Conservation (phyloP, 2,888 invertebrate species). For the Eilema sororculum region DNA sequence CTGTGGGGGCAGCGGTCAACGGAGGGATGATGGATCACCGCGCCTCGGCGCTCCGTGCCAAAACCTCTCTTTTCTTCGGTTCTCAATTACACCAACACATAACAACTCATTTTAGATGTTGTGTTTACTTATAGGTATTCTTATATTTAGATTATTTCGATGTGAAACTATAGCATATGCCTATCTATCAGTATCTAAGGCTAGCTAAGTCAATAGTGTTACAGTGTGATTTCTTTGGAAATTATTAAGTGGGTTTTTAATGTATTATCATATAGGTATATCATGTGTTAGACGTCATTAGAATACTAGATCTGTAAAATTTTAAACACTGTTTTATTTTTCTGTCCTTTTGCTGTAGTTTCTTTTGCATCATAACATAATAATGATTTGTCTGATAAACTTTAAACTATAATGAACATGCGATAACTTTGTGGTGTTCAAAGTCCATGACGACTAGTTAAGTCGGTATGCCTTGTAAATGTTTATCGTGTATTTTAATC, state of each 20-base stretch:
- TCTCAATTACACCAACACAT: conserved; percentile 83
- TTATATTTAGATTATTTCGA: conserved; percentile 38
- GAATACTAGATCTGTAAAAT: not conserved
- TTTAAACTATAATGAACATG: not conserved
- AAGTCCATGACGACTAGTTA: not conserved
- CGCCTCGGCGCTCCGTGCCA: conserved; percentile 61
- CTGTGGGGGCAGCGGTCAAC: conserved; percentile 70
- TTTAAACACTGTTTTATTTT: not conserved
- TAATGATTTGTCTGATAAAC: not conserved
- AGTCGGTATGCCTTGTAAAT: not conserved
- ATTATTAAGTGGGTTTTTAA: not conserved
- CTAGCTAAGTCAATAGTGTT: not conserved
- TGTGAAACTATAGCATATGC: conserved; percentile 21
- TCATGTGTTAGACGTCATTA: too few species aligned
- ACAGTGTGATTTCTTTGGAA: not conserved
- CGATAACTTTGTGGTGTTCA: not conserved
- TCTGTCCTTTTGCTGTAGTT: not conserved
- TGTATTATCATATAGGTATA: not conserved
- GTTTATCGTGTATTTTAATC: not conserved
- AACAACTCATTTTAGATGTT: conserved; percentile 68
- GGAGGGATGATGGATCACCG: conserved; percentile 86
- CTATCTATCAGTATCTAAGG: not conserved
- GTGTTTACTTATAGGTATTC: conserved; percentile 49
- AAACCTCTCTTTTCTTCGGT: conserved; percentile 76
- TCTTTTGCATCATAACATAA: too few species aligned